Base-by-base conservation (phyloP, 2,888 invertebrate genomes). In the Troides helena region DNA sequence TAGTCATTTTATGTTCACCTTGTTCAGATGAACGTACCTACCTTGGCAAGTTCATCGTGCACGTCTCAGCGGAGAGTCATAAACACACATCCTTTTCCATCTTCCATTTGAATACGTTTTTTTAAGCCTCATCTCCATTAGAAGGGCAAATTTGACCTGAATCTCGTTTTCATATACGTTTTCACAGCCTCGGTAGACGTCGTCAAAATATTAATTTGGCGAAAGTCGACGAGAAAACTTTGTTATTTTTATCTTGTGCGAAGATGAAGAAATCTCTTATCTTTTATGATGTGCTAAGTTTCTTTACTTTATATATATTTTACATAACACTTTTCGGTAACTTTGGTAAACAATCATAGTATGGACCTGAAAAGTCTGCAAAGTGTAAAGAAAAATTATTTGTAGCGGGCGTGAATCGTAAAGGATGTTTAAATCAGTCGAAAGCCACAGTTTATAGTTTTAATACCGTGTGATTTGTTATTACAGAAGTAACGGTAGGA, bases 1-100 rank as follows among this genome's bases (percentile, higher is more conserved):
- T 89, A 92, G 90, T 90, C 87, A 89, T 91, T 92, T 92, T 91
- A 91, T 90, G 90, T 84, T 87, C 86, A 87, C 88, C 86, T 85
- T 86, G 82, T 85, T 80, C 77, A 83, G 78, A 78, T 80, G 84
- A 85, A 85, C 85, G 84, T 86, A 85, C 85, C 84, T 85, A 85
- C 85, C 85, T 80, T 80, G 83, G 80, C 84, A 87, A 90, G 85
- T 88, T 88, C 84, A 83, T 82, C 85, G 83, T 83, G 86, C 81
- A 82, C 81, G 81, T 89, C 91, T 88, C 90, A 76, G 75, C 77
- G 86, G 90, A 83, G 82, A 76, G 78, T 80, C 88, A 87, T 90
- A 90, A 90, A 91, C 87, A 90, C 84, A 85, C 85, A 85, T 86
- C 84, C 85, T 87, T 86, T 86, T 84, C 81, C 84, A 84, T 87